Evolutionary conservation across 2,113 vertebrate species (phyloP).

Genomic region (Anhinga rufa): DNA sequence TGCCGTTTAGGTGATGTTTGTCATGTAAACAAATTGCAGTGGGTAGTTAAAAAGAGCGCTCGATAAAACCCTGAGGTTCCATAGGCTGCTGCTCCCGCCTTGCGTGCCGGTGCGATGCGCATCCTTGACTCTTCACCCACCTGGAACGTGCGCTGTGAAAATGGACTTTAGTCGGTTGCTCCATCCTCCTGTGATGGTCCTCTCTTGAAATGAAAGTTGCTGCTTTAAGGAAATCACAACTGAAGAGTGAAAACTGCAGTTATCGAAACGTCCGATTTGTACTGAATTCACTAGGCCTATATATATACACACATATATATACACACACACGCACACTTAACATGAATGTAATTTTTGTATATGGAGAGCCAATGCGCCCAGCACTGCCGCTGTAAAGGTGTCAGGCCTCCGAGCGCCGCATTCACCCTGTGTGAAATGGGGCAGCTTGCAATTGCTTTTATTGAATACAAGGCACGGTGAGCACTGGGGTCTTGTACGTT

Average conservation of each 20-base stretch:
- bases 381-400: neutral
- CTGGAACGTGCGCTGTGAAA: neutral
- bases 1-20: neutral
- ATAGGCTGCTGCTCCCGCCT: neutral
- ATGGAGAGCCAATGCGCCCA: neutral
- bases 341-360: neutral
- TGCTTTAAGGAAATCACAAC: neutral
- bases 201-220: neutral
- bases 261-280: neutral
- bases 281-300: neutral
- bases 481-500: neutral
- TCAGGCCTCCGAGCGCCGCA: neutral
- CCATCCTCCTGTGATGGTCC: accelerated
- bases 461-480: neutral
- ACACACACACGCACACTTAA: neutral
- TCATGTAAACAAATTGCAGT: neutral
- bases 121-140: slow-evolving; percentile 47
- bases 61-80: neutral
- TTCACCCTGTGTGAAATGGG: neutral
- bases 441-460: neutral
- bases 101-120: neutral
- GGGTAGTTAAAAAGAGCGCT: neutral
- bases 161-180: neutral
- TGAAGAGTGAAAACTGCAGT: neutral
- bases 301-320: neutral